These are phyloP conservation scores for Odocoileus hemionus DNA, from an alignment of 2,113 vertebrate genomes.

Conservation along the genomic window DNA sequence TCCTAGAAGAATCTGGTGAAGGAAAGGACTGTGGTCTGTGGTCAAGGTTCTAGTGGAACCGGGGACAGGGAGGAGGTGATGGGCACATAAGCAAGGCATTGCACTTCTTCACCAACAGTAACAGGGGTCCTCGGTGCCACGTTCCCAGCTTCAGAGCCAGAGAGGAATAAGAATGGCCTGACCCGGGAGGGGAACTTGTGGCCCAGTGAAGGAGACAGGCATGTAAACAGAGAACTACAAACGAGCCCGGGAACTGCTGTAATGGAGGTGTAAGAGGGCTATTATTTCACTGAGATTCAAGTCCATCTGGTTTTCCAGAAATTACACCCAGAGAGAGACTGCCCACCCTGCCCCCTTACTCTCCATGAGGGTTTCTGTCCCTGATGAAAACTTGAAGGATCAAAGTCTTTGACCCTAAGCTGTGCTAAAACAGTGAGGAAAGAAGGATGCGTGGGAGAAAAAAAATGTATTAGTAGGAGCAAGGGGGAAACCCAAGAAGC, in stretches of 20 bases:
- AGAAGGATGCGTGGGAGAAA: constrained; percentile 40
- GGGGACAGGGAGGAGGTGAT: background rate
- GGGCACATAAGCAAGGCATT: background rate
- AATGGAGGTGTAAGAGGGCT: background rate
- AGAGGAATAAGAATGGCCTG: background rate
- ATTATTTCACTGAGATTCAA: background rate
- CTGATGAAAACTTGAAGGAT: constrained; percentile 12
- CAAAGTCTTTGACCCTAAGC: constrained; percentile 48
- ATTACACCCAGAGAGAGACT: constrained; percentile 25
- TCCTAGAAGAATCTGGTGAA: constrained; percentile 54
- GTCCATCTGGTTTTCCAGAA: constrained; percentile 55
- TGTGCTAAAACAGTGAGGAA: constrained; percentile 9
- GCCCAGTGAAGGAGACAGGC: constrained; percentile 3
- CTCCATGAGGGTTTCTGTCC: constrained; percentile 29
- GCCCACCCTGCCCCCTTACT: background rate
- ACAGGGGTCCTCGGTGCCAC: background rate
- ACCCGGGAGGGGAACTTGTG: background rate
- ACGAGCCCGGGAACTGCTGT: background rate
- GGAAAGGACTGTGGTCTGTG: constrained; percentile 46
- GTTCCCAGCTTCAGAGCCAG: background rate
- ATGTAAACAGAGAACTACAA: constrained; percentile 32
- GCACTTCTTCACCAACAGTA: background rate
- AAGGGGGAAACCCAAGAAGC: constrained; percentile 44
- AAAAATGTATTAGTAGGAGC: background rate
- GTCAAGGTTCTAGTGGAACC: background rate